Conservation (phyloP, 2,888 invertebrate genomes). For the Augochlorella aurata region DNA sequence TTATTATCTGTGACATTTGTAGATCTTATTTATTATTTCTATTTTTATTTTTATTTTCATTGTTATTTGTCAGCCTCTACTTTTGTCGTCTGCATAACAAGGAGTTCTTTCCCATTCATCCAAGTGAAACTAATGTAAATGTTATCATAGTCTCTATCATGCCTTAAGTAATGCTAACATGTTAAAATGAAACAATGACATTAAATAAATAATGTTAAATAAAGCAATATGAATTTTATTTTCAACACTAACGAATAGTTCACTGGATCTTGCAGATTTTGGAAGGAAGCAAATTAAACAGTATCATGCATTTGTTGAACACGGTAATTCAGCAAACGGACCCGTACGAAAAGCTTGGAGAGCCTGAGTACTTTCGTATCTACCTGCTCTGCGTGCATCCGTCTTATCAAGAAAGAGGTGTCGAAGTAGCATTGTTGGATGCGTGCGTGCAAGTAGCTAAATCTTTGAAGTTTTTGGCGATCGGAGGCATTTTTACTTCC, state of each 20-base stretch:
- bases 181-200: too few relatives aligned
- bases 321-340: constrained; percentile 66
- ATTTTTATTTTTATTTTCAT: too few relatives aligned
- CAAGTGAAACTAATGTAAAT: too few relatives aligned
- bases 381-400: constrained; percentile 76
- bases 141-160: too few relatives aligned
- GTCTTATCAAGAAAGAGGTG: constrained; percentile 68
- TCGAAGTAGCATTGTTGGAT: constrained; percentile 67
- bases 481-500: constrained; percentile 74
- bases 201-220: too few relatives aligned
- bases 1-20: too few relatives aligned
- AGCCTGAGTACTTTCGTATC: constrained; percentile 67
- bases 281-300: constrained; percentile 65
- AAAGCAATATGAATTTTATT: background rate
- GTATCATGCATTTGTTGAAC: constrained; percentile 69
- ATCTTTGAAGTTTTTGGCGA: constrained; percentile 59
- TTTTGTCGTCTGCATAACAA: too few relatives aligned
- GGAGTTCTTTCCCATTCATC: too few relatives aligned
- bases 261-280: constrained; percentile 61
- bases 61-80: too few relatives aligned
- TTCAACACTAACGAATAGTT: background rate
- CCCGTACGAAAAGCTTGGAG: constrained; percentile 59
- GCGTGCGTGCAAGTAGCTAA: constrained; percentile 65
- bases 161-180: too few relatives aligned
- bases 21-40: too few relatives aligned